These are phyloP conservation scores for Chunga burmeisteri DNA, from an alignment of 2,113 vertebrate species.

Conservation along the genomic window DNA sequence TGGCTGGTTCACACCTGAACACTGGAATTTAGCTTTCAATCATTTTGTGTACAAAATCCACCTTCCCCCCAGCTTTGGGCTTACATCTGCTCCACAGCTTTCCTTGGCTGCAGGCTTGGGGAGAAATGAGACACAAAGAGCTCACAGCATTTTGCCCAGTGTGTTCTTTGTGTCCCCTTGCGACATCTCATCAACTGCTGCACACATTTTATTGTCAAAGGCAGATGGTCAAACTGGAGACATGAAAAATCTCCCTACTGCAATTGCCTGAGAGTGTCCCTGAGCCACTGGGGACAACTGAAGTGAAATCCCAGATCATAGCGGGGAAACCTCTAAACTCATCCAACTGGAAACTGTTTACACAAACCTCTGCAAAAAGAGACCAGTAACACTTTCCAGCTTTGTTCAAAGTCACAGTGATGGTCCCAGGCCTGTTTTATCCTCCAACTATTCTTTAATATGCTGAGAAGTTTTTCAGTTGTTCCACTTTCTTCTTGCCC, in stretches of 20 bases:
- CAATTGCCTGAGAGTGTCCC: neutral
- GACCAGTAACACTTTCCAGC: neutral
- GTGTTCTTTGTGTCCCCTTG: neutral
- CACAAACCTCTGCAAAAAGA: neutral
- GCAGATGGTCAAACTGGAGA: slow-evolving; percentile 3
- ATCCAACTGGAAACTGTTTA: neutral
- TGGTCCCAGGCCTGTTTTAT: neutral
- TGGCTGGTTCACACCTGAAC: neutral
- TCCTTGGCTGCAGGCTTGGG: neutral
- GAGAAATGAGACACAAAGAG: neutral
- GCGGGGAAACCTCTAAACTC: neutral
- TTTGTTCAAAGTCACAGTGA: neutral
- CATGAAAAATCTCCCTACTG: neutral
- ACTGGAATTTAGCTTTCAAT: neutral
- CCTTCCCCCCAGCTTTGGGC: neutral
- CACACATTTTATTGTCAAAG: neutral
- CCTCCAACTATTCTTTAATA: neutral
- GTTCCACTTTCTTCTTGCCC: neutral
- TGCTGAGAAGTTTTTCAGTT: neutral
- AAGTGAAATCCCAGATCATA: neutral
- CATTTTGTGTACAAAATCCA: neutral
- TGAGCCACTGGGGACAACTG: neutral
- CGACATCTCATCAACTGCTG: neutral
- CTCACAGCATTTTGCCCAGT: neutral
- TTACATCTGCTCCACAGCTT: neutral